Conservation (phyloP, 2,797 vertebrate species). For the Garrulus glandarius region DNA sequence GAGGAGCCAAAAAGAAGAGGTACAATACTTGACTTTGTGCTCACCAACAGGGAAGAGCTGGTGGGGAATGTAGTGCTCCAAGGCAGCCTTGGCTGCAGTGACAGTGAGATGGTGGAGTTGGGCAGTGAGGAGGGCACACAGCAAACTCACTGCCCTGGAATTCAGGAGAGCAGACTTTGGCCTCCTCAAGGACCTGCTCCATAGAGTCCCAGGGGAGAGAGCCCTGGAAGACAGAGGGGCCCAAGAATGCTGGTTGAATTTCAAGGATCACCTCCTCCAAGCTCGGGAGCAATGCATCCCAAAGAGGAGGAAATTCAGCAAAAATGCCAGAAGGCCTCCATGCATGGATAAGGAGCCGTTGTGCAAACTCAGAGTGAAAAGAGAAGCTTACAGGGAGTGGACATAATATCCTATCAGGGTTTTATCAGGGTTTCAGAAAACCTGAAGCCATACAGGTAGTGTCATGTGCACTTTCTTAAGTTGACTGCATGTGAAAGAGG, state of each 20-base stretch:
- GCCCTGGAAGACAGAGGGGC: neutral
- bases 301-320: neutral
- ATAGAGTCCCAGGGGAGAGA: neutral
- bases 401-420: neutral
- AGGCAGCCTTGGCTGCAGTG: neutral
- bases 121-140: neutral
- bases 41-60: neutral
- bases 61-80: neutral
- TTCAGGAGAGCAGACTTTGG: neutral
- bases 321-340: neutral
- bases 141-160: neutral
- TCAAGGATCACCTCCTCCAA: neutral
- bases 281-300: neutral
- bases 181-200: neutral
- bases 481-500: neutral
- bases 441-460: neutral
- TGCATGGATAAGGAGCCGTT: neutral
- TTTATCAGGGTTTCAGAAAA: neutral
- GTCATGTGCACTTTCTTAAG: neutral
- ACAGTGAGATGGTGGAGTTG: rapidly evolving
- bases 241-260: neutral
- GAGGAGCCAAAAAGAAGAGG: neutral
- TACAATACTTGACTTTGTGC: neutral
- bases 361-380: neutral
- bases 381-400: neutral